Base-by-base conservation (phyloP, 2,888 invertebrate species). In the Scaptomyza caliginosa region DNA sequence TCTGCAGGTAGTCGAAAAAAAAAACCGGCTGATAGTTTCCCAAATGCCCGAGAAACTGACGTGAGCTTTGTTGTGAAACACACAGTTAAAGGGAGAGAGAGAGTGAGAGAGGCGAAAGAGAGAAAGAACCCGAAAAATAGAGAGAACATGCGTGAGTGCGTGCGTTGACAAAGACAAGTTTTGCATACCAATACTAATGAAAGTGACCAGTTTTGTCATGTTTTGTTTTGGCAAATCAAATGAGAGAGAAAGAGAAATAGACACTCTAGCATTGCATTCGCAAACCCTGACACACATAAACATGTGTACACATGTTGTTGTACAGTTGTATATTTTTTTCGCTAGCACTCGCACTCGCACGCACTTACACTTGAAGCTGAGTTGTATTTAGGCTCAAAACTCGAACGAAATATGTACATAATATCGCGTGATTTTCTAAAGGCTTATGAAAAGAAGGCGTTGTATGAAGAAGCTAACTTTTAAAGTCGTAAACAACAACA, bases 21-120 rank as follows among this genome's bases (percentile, higher is more conserved):
- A 76, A 67, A 81, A 79, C 74, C 77, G 77, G 77, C 77, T 80
- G 65, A 54, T 64, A 64, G 65, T 69, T 77, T 65, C 65, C 34
- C 39, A 50, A 63, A 17, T 36, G 59, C 32, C 49, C 45, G 36
- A 60, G 39, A 50, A 74, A 65, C 34, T 67, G 57, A 74, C 77
- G 77, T 73, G 65, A 77, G 77, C 68, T 55, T 68, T 63, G 68
- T 63, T 68, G 32, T 48, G 54, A 24, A 19, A 56, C 19, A 19
- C 17, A 19, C 19, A 38, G 19, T 11, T 38, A 39, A 23, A 8
- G 21, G 28, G 42, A 60, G 38, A 4, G 23, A 23, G n/a, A n/a
- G n/a, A n/a, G n/a, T n/a, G n/a, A n/a, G n/a, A n/a, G n/a, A n/a
- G n/a, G n/a, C n/a, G n/a, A 26, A 13, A 11, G 24, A 16, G 23